Conservation (phyloP, 2,888 invertebrate genomes). For the Drosophila merina region DNA sequence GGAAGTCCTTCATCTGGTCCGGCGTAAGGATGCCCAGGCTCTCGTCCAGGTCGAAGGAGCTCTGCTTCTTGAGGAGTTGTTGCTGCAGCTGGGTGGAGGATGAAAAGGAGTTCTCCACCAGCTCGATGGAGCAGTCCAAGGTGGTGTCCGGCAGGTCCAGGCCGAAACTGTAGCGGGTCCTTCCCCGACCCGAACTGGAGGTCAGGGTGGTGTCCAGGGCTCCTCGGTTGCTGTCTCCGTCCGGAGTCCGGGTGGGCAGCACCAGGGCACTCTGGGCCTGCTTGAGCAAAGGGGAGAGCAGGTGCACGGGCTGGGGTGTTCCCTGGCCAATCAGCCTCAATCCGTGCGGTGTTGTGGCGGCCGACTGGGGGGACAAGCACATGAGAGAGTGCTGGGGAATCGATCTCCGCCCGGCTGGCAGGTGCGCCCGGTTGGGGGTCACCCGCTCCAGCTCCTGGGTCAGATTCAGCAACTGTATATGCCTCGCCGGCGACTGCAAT, state of each 20-base stretch:
- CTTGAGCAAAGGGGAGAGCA: slow-evolving; percentile 68
- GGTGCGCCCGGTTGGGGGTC: slow-evolving; percentile 39
- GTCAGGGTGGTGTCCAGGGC: slow-evolving; percentile 55
- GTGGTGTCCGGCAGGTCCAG: slow-evolving; percentile 82
- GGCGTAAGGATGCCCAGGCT: slow-evolving; percentile 94
- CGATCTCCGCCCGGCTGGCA: slow-evolving; percentile 42
- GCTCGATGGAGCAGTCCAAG: slow-evolving; percentile 83
- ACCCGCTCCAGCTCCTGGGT: slow-evolving; percentile 76
- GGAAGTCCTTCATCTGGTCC: slow-evolving; percentile 92
- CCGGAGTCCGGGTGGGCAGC: slow-evolving; percentile 79
- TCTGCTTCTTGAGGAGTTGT: slow-evolving; percentile 86
- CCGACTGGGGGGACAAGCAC: slow-evolving; percentile 77
- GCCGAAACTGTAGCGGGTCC: slow-evolving; percentile 82
- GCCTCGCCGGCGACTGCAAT: slow-evolving; percentile 67
- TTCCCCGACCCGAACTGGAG: slow-evolving; percentile 7
- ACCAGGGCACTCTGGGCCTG: slow-evolving; percentile 77
- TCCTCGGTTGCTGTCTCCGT: slow-evolving; percentile 45
- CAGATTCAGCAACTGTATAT: slow-evolving; percentile 77
- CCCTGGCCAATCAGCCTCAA: slow-evolving; percentile 47
- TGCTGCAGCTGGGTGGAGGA: slow-evolving; percentile 74
- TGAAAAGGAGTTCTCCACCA: slow-evolving; percentile 82
- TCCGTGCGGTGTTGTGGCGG: slow-evolving; percentile 67
- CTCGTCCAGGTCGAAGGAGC: slow-evolving; percentile 92
- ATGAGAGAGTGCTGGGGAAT: slow-evolving; percentile 62
- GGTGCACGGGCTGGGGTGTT: slow-evolving; percentile 62